These are phyloP conservation scores for Chionomys nivalis DNA, from an alignment of 2,113 vertebrate species.

Conservation along the genomic window DNA sequence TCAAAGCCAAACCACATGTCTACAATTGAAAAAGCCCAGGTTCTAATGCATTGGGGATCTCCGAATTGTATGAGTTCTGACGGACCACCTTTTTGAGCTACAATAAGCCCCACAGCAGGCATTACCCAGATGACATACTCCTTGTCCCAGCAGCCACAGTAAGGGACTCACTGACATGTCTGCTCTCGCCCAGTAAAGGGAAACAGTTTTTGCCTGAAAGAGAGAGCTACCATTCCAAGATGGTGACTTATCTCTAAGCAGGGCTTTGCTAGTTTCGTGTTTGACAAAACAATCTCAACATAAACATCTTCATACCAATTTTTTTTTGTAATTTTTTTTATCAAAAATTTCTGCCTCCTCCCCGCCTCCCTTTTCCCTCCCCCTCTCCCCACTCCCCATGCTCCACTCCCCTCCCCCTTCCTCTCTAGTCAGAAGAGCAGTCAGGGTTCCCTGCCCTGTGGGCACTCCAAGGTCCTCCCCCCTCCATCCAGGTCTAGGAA, in stretches of 20 bases:
- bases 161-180: not conserved
- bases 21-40: not conserved
- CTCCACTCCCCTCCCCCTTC: no score
- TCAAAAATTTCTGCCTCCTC: no score
- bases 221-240: not conserved
- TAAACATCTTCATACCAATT: not conserved
- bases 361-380: no score
- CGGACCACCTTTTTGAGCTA: not conserved
- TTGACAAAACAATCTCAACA: not conserved
- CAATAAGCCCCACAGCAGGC: not conserved
- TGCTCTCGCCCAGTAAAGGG: not conserved
- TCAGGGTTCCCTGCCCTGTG: no score
- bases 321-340: no score
- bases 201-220: not conserved
- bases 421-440: no score
- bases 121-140: not conserved
- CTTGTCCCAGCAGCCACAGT: no score
- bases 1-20: not conserved
- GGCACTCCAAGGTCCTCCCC: no score
- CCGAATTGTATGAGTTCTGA: not conserved
- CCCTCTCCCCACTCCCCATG: no score
- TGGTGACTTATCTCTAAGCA: not conserved
- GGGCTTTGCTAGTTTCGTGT: not conserved
- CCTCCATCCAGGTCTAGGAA: no score
- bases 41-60: not conserved